A percentile compares a stretch with the other conserved stretches of the same genome.
Conservation (phyloP, 2,888 invertebrate species). For the Vannuccia rotundouncinata region DNA sequence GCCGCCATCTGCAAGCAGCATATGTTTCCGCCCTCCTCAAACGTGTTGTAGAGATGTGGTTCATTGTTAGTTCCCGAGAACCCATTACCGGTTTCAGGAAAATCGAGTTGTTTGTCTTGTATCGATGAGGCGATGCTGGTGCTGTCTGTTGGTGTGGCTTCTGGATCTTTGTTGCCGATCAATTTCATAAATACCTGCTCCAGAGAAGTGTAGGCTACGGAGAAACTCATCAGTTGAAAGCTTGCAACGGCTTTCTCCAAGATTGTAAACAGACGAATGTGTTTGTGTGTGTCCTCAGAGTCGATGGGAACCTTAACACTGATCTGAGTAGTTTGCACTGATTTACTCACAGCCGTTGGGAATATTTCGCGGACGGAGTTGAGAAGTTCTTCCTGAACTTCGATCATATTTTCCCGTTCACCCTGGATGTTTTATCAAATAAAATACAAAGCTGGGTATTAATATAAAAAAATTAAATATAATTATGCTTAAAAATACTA, state of each 20-base stretch:
- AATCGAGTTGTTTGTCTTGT: background rate
- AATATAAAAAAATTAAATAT: background rate
- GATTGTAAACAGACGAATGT: background rate
- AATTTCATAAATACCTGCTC: background rate
- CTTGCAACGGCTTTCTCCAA: background rate
- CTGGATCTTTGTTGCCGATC: background rate
- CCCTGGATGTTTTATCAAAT: too few relatives aligned
- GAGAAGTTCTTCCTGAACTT: background rate
- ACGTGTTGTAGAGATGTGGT: background rate
- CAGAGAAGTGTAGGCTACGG: background rate
- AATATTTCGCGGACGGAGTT: background rate
- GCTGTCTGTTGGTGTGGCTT: background rate
- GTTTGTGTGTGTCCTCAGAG: background rate
- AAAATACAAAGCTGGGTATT: too few relatives aligned
- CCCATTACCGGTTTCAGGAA: background rate
- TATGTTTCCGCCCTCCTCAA: background rate
- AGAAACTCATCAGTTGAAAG: background rate
- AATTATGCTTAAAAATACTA: background rate
- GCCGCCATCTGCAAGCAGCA: slow-evolving; percentile 41
- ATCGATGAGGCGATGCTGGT: background rate
- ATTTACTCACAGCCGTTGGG: background rate
- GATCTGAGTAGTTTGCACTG: background rate
- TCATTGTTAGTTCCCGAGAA: background rate
- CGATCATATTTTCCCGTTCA: background rate
- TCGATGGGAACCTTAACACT: background rate